Evolutionary conservation across 2,113 vertebrate genomes (phyloP).

Genomic region (Oreotrochilus melanogaster): DNA sequence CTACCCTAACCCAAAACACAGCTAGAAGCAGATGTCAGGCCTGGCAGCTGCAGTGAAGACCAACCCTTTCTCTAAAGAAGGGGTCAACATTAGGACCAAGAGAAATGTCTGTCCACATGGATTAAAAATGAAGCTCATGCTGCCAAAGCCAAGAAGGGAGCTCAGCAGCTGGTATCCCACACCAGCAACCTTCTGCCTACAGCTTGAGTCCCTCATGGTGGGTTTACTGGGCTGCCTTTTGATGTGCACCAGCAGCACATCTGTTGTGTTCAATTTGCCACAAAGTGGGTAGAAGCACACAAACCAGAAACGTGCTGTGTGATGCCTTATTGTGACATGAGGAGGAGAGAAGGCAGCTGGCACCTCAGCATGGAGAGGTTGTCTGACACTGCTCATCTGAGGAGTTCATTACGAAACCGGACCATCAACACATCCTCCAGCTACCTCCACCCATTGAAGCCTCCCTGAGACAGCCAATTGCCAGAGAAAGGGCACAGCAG

Average conservation of each 20-base stretch:
- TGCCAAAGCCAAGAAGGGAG: neutral
- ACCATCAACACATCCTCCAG: neutral
- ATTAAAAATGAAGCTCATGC: neutral
- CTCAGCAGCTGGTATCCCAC: neutral
- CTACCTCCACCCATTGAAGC: neutral
- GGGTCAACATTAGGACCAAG: neutral
- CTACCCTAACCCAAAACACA: neutral
- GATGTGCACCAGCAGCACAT: neutral
- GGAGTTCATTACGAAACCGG: neutral
- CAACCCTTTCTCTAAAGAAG: neutral
- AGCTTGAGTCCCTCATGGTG: rapidly evolving
- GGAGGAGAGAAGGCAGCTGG: neutral
- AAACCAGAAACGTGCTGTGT: rapidly evolving
- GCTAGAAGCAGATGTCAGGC: neutral
- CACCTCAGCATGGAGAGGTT: rapidly evolving
- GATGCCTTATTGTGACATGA: neutral
- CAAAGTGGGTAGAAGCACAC: neutral
- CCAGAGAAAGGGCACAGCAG: neutral
- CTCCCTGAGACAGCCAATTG: neutral
- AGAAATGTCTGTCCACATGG: rapidly evolving
- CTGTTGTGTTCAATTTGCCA: neutral
- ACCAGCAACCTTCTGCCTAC: neutral
- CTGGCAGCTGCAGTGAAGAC: neutral
- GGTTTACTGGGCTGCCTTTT: neutral
- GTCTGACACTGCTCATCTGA: neutral